These are phyloP conservation scores for Jaculus jaculus DNA, from an alignment of 2,113 vertebrate genomes.

Conservation along the genomic window DNA sequence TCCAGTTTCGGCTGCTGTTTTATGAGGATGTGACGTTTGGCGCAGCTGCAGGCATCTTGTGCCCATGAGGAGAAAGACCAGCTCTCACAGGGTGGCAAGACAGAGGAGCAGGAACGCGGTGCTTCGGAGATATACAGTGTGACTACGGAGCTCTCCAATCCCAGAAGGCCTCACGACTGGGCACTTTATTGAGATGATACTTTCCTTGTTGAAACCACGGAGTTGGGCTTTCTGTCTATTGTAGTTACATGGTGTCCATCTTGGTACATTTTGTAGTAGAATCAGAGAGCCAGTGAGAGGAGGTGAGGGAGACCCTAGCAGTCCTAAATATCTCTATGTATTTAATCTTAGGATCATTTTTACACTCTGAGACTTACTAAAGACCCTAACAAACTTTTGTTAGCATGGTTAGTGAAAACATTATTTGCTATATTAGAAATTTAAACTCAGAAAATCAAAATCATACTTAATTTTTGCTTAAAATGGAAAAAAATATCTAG, in stretches of 20 bases:
- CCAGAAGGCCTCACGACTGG: neutral
- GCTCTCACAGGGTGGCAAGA: neutral
- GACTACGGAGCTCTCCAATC: neutral
- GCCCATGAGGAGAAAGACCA: neutral
- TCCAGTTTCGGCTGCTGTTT: neutral
- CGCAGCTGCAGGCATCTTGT: neutral
- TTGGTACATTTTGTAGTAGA: neutral
- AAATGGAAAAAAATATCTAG: neutral
- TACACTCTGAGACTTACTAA: neutral
- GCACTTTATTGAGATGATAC: neutral
- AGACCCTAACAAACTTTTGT: neutral
- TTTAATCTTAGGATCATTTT: neutral
- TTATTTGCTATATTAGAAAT: neutral
- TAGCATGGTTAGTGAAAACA: neutral
- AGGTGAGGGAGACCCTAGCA: neutral
- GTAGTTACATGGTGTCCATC: neutral
- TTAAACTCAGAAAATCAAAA: neutral
- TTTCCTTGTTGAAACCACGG: neutral
- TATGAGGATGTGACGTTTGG: neutral
- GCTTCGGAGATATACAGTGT: neutral
- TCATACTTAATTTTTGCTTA: neutral
- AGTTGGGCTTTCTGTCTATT: neutral
- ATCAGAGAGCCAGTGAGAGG: neutral
- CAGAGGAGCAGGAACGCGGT: neutral
- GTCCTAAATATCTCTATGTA: neutral